Conservation (phyloP, 2,797 vertebrate species). For the Alosa sapidissima region DNA sequence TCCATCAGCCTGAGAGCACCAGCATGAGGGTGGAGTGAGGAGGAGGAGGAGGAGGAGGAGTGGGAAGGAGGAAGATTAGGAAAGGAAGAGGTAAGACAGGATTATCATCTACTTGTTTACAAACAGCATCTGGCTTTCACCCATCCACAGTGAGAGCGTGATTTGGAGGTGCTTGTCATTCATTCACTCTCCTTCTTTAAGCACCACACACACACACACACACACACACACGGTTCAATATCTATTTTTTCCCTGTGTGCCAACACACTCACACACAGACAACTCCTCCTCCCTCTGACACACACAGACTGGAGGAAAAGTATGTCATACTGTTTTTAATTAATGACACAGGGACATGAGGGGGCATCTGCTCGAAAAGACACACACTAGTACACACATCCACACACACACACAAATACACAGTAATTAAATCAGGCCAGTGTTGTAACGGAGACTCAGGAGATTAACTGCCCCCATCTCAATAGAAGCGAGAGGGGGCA, state of each 20-base stretch:
- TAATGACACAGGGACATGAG: slow-evolving; percentile 3
- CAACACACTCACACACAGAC: not conserved
- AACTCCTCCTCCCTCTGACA: not conserved
- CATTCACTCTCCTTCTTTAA: not conserved
- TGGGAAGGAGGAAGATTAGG: slow-evolving; percentile 27
- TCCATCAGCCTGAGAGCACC: not conserved
- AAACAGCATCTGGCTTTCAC: not conserved
- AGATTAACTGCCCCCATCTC: slow-evolving; percentile 30
- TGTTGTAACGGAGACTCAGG: slow-evolving; percentile 25
- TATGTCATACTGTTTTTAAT: slow-evolving; percentile 18
- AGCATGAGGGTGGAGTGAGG: not conserved
- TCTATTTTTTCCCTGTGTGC: not conserved
- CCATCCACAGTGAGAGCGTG: not conserved
- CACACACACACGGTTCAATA: not conserved
- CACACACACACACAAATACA: not conserved
- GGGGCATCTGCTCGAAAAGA: not conserved
- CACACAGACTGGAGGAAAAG: not conserved
- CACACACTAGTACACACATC: not conserved
- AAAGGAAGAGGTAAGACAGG: not conserved
- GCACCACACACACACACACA: not conserved
- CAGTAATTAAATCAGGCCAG: slow-evolving; percentile 43
- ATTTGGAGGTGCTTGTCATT: not conserved
- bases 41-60: not conserved
- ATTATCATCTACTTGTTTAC: not conserved
- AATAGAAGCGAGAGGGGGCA: slow-evolving; percentile 9